Conservation (phyloP, 2,797 vertebrate species). For the Thamnophis elegans region DNA sequence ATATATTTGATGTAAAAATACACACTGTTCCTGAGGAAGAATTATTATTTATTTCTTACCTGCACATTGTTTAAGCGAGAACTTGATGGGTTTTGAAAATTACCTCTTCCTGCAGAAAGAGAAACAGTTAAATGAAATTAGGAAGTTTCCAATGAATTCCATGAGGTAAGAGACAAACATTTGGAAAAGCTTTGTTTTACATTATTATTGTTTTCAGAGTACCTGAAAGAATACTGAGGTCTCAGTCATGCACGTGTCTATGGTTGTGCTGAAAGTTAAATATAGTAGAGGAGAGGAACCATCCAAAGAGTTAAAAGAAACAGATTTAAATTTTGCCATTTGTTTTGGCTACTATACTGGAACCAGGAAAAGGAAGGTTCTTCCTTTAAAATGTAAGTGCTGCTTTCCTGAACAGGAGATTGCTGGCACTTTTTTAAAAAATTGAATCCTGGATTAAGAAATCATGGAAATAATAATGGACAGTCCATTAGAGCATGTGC, state of each 20-base stretch:
- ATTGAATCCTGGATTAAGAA: background rate
- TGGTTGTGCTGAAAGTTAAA: background rate
- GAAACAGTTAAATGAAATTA: slow-evolving; percentile 7
- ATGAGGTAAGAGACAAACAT: background rate
- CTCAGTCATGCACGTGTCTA: background rate
- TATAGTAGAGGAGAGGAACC: background rate
- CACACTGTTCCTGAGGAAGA: background rate
- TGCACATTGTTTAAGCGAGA: background rate
- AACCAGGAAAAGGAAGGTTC: background rate
- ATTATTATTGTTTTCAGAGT: background rate
- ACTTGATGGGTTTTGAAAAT: background rate
- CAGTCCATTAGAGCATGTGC: background rate
- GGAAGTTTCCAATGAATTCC: background rate
- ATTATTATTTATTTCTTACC: slow-evolving; percentile 11
- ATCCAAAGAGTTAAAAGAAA: background rate
- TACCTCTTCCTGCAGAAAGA: background rate
- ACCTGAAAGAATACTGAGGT: background rate
- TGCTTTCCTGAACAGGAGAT: background rate
- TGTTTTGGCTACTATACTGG: background rate
- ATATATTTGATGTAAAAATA: background rate
- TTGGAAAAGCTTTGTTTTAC: background rate
- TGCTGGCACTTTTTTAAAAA: background rate
- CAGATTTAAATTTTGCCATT: background rate
- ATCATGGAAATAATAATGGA: background rate
- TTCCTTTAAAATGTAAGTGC: background rate